These are phyloP conservation scores for Margaritifera margaritifera DNA, from an alignment of 2,888 invertebrate genomes.

Conservation along the genomic window DNA sequence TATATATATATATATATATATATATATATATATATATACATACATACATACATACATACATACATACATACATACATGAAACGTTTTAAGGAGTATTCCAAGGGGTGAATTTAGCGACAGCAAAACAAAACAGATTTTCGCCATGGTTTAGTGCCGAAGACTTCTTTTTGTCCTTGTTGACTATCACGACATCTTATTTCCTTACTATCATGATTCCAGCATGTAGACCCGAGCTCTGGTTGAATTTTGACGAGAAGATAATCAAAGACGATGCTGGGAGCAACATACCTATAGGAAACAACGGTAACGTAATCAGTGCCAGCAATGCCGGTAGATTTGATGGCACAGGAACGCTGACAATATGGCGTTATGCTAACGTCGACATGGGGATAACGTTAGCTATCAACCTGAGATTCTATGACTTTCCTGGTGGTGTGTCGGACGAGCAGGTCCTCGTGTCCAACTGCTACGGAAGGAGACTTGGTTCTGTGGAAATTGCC, in stretches of 20 bases:
- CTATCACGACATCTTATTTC: not conserved
- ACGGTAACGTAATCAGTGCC: constrained; percentile 41
- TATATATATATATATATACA: too few species aligned
- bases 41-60: too few species aligned
- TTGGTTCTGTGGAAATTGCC: constrained; percentile 45
- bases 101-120: too few species aligned
- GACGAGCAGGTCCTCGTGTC: constrained; percentile 45
- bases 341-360: constrained; percentile 41
- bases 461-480: constrained; percentile 35
- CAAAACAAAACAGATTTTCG: too few species aligned
- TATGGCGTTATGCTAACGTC: constrained; percentile 44
- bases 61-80: too few species aligned
- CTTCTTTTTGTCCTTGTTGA: too few species aligned
- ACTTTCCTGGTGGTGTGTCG: constrained; percentile 35
- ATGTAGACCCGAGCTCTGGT: constrained; percentile 41
- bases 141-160: too few species aligned
- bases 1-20: too few species aligned
- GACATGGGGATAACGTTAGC: constrained; percentile 37
- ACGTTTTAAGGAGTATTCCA: too few species aligned
- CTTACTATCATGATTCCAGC: constrained; percentile 18
- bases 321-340: constrained; percentile 47
- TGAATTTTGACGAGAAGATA: constrained; percentile 36
- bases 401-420: constrained; percentile 42
- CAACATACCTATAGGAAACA: constrained; percentile 41
- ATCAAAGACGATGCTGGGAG: constrained; percentile 42